Conservation (phyloP, 2,113 vertebrate genomes). For the Ailuropoda melanoleuca region DNA sequence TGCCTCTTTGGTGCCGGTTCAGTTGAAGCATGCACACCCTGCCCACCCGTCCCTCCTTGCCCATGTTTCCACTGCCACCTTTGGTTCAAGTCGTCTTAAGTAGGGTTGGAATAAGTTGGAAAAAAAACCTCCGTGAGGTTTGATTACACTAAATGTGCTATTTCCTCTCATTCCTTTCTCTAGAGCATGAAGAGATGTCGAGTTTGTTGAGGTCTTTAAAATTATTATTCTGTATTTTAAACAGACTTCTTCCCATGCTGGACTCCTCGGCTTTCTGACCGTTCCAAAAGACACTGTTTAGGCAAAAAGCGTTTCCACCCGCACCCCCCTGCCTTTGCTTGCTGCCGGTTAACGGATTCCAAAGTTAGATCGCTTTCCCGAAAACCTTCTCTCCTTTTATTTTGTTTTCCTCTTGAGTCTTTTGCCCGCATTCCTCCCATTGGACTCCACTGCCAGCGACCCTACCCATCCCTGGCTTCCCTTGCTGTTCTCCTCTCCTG, state of each 20-base stretch:
- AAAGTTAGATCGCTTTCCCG: constrained; percentile 63
- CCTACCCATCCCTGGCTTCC: background rate
- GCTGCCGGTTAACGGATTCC: background rate
- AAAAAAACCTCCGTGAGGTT: background rate
- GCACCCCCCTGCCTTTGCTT: background rate
- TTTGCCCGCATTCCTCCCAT: background rate
- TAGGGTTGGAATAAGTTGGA: constrained; percentile 54
- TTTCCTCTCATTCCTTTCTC: background rate
- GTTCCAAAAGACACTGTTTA: background rate
- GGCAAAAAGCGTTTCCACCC: background rate
- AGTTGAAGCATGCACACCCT: background rate
- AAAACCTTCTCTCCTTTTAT: background rate
- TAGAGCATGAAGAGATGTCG: background rate
- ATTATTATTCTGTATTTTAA: background rate
- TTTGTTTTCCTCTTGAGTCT: background rate
- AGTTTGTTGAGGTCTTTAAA: background rate
- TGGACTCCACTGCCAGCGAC: background rate
- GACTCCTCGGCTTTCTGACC: constrained; percentile 47
- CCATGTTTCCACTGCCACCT: background rate
- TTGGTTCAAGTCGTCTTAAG: background rate
- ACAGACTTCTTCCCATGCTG: background rate
- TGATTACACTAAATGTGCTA: background rate
- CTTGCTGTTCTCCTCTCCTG: constrained; percentile 27
- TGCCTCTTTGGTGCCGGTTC: background rate
- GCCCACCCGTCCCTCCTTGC: background rate